Evolutionary conservation across 2,797 vertebrate species (phyloP), one percentile per base, ranked within the genome.

Genomic region (Sebastes matsubarae): DNA sequence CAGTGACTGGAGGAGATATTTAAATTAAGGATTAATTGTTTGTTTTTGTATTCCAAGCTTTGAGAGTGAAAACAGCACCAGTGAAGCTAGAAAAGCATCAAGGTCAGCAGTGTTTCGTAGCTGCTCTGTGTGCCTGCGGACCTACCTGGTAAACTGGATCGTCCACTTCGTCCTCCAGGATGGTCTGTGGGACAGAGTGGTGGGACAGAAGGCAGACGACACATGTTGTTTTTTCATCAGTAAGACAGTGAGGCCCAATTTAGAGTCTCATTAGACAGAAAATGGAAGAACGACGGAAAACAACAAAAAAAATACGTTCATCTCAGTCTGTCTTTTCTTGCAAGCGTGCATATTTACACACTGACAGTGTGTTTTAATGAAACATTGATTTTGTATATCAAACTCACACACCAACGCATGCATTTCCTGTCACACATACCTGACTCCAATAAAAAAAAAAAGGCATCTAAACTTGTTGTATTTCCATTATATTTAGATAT

Each of bases 141-240:
- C 96, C 96, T 97, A 99, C 98, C 98, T 99, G 98, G 96, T 99
- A 99, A 34, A 99, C 97, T 32, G 98, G 98, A 91, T 99, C 98
- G 91, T 99, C 98, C 89, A 98, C 97, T 96, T 99, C 98, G 77
- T 99, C 98, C 95, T 99, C 98, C 95, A 99, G 96, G 95, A 99
- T 99, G 89, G 98, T 99, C 98, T 99, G 97, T 89, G 46, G 46
- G 46, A 50, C 46, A 89, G 92, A 90, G 92, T 90, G 83, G 88
- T 90, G 92, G 95, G 93, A 90, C 93, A 92, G 86, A 93, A 95
- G 95, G 93, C 75, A 92, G 60, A 88, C 22, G 59, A 87, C 78
- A 89, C 70, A 38, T 81, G 88, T 88, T 77, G 66, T 85, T 89
- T 89, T 89, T 88, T 81, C 70, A 80, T 80, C 73, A 64, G 57